Evolutionary conservation across 2,113 vertebrate species (phyloP).

Genomic region (Formicarius rufipectus): DNA sequence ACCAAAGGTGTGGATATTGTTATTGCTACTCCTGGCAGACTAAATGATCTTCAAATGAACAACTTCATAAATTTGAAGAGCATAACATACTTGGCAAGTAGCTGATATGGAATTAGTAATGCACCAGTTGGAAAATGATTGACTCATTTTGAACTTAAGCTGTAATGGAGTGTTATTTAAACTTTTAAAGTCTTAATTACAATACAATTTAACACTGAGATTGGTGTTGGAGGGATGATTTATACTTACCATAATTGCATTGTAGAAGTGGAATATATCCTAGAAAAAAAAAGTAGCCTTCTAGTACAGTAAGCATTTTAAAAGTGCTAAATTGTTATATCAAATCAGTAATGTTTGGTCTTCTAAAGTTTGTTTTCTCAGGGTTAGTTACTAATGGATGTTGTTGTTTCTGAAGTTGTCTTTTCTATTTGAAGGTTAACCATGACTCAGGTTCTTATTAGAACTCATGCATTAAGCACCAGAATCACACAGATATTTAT

Average conservation of each 20-base stretch:
- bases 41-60: conserved; percentile 96
- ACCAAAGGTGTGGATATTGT: conserved; percentile 90
- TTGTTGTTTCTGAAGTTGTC: neutral
- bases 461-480: neutral
- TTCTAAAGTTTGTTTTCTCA: neutral
- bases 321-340: neutral
- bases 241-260: neutral
- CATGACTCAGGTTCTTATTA: neutral
- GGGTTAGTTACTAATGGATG: neutral
- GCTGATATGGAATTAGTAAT: neutral
- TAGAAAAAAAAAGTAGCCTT: neutral
- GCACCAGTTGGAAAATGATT: neutral
- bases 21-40: conserved; percentile 93
- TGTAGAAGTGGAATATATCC: neutral
- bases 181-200: neutral
- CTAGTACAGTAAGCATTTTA: neutral
- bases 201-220: neutral
- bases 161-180: neutral
- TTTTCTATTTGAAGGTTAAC: neutral
- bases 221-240: neutral
- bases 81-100: conserved; percentile 90
- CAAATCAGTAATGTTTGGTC: neutral
- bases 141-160: neutral
- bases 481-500: neutral
- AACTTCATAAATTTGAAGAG: conserved; percentile 85